These are phyloP conservation scores for Amphiprion percula DNA, from an alignment of 2,113 vertebrate genomes.

Conservation along the genomic window DNA sequence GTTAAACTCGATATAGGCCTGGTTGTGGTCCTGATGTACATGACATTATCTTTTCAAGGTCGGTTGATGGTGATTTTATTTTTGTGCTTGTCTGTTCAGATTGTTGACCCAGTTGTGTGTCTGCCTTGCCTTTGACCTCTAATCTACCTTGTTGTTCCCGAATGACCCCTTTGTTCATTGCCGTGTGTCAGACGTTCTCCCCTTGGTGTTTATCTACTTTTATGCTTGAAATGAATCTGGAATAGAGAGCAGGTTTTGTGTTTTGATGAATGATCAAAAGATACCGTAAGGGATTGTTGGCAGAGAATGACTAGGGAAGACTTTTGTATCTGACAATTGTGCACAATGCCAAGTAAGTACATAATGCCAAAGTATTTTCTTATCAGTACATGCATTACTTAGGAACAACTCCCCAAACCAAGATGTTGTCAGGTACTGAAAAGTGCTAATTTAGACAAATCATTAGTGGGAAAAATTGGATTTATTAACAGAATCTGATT, in stretches of 20 bases:
- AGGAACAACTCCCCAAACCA: neutral
- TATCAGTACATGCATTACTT: constrained; percentile 1
- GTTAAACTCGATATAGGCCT: constrained; percentile 35
- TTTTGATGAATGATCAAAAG: constrained; percentile 3
- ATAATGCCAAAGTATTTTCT: neutral
- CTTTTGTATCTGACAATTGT: neutral
- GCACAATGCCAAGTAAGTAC: neutral
- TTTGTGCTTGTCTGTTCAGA: constrained; percentile 38
- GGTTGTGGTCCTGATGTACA: constrained; percentile 28
- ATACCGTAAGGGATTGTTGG: neutral
- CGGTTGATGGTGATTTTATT: neutral
- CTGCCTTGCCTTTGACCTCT: constrained; percentile 37
- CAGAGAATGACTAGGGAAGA: neutral
- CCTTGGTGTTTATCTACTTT: constrained; percentile 1
- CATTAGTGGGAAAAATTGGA: too few relatives aligned
- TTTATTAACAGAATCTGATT: too few relatives aligned
- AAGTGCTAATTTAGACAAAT: neutral
- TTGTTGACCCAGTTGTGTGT: constrained; percentile 37
- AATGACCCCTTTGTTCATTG: constrained; percentile 36
- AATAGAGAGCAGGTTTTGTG: neutral
- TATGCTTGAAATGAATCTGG: constrained; percentile 3
- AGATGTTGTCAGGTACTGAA: neutral
- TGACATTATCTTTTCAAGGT: constrained; percentile 2
- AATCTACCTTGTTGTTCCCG: constrained; percentile 34
- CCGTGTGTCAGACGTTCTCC: constrained; percentile 22